Percentiles rank a stretch among this genome's conserved stretches.
These are phyloP conservation scores for Glaucidium brasilianum DNA, from an alignment of 2,113 vertebrate genomes.

Conservation along the genomic window DNA sequence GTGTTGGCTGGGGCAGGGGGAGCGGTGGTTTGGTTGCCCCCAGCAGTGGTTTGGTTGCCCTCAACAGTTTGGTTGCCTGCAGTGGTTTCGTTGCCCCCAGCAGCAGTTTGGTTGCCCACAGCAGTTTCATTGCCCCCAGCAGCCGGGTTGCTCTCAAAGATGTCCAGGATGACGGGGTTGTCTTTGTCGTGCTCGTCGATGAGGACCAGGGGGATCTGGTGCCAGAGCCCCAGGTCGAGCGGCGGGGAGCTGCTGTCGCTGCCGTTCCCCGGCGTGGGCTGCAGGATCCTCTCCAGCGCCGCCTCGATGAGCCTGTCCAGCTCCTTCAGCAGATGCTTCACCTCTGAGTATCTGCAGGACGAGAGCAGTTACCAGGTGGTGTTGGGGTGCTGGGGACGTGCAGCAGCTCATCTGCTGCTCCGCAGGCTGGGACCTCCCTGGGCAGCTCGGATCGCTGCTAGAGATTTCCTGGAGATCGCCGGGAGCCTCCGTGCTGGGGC, in stretches of 20 bases:
- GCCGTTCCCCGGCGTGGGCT: neutral
- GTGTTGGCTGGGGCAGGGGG: neutral
- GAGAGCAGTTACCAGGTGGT: neutral
- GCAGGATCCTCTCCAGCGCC: constrained; percentile 70
- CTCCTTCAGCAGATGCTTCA: constrained; percentile 68
- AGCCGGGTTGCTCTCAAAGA: constrained; percentile 51
- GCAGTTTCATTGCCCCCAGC: accelerated
- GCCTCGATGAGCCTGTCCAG: constrained; percentile 75
- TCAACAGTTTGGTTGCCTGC: accelerated
- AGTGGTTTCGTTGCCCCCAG: accelerated
- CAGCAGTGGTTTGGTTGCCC: accelerated
- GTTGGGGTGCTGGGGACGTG: accelerated
- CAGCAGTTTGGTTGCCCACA: accelerated
- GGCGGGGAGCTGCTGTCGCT: neutral
- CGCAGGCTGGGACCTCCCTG: neutral
- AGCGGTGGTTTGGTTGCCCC: neutral
- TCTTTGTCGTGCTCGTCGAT: constrained; percentile 67
- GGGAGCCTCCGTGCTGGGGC: accelerated
- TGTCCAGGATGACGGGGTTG: constrained; percentile 56
- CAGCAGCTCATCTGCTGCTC: neutral
- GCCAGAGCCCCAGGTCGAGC: constrained; percentile 69
- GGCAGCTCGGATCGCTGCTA: accelerated
- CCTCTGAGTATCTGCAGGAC: constrained; percentile 71
- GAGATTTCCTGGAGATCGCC: accelerated
- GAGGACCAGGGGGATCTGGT: constrained; percentile 76